Evolutionary conservation across 2,113 vertebrate species (phyloP).

Genomic region (Hemibagrus wyckioides): DNA sequence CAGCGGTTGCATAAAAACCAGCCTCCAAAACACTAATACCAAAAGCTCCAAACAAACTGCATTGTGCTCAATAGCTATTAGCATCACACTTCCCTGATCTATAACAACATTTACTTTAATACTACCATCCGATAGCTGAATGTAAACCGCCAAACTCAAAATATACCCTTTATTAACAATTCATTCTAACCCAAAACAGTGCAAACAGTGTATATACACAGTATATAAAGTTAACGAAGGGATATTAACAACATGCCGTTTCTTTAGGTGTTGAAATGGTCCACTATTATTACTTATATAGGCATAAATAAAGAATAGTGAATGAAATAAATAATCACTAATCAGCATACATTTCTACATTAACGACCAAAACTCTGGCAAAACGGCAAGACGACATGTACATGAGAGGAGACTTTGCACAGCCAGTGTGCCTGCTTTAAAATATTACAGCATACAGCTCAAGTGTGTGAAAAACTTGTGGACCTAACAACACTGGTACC

Average conservation of each 20-base stretch:
- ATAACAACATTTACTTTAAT: background rate
- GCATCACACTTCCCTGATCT: background rate
- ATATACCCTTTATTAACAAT: background rate
- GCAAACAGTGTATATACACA: background rate
- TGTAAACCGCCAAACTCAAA: background rate
- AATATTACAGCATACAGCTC: background rate
- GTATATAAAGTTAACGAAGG: background rate
- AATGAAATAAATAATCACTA: background rate
- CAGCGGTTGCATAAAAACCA: background rate
- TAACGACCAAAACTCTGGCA: background rate
- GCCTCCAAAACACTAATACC: background rate
- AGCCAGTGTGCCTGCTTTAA: background rate
- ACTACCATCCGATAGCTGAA: background rate
- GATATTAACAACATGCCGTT: background rate
- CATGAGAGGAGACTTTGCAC: background rate
- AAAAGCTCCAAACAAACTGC: background rate
- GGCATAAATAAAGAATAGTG: background rate
- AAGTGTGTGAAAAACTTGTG: background rate
- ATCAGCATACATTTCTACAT: background rate
- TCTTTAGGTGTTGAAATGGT: background rate
- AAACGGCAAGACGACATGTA: background rate
- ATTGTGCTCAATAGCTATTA: background rate
- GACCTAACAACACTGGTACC: background rate
- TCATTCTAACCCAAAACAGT: background rate
- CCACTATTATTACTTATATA: background rate